Evolutionary conservation across 2,888 invertebrate species (phyloP), one percentile per base, ranked within the genome.

Genomic region (Empis livida): DNA sequence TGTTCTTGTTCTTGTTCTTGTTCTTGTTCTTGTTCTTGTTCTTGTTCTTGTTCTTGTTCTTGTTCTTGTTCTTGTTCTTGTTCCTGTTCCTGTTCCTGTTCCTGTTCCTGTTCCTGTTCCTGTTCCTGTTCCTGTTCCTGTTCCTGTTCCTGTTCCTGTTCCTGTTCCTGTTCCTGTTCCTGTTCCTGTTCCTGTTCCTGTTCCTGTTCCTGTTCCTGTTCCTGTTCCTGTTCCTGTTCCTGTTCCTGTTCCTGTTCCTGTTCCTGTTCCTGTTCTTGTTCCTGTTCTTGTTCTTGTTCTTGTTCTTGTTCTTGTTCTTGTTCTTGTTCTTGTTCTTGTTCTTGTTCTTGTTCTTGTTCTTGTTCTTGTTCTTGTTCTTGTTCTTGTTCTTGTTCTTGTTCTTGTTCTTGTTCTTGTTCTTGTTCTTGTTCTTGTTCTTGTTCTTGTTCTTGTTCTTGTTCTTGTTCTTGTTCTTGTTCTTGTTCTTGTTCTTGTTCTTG

Each of bases 51-150:
- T 32, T 32, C 8, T 10, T 32, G 32, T 10, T 32, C n/a, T 10
- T 32, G 32, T 10, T 32, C 32, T 10, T 32, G 32, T 32, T 32
- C 13, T 32, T 32, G 5, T 32, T 32, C 32, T 9, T 32, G 5
- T 32, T 5, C 11, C n/a, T 32, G 5, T 32, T 32, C 32, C 51
- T 44, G 54, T 44, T 42, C 51, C 40, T 47, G 47, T 11, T 43
- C 23, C 15, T 14, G 15, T 30, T 30, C 14, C 10, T 42, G 42
- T 15, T 31, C 10, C 10, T 30, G 42, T 5, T 31, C 16, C 31
- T 39, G 35, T 13, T 38, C 17, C 13, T 40, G 39, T 32, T 43
- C 42, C 13, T 47, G 38, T 32, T 5, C 11, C 11, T 32, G 5
- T 32, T 32, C 32, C 5, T 32, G 32, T 32, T 32, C 32, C 11